These are phyloP conservation scores for Drosophila orosa DNA, from an alignment of 1,140 invertebrate species.

Conservation along the genomic window DNA sequence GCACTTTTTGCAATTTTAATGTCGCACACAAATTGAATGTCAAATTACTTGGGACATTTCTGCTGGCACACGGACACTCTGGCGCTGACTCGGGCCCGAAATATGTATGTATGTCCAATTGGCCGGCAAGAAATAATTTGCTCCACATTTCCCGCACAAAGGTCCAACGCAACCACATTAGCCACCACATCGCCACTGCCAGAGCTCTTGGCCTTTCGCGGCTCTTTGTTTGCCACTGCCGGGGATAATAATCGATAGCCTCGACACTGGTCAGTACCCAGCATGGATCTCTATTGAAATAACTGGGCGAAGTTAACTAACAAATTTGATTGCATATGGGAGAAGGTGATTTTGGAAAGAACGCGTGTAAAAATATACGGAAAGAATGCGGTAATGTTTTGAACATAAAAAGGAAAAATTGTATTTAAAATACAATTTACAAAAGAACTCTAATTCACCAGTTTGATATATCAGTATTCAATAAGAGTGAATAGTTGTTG, in stretches of 20 bases:
- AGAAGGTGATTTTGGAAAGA: not conserved
- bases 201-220: conserved; percentile 59
- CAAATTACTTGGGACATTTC: conserved; percentile 64
- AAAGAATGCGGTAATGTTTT: too few species aligned
- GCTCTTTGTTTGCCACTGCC: conserved; percentile 54
- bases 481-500: too few species aligned
- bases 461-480: too few species aligned
- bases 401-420: too few species aligned
- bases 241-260: conserved; percentile 50
- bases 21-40: conserved; percentile 76
- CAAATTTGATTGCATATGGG: conserved; percentile 1
- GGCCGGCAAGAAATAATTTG: conserved; percentile 68
- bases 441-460: too few species aligned
- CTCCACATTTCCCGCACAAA: conserved; percentile 73
- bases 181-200: conserved; percentile 28
- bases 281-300: conserved; percentile 14
- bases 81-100: conserved; percentile 47
- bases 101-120: conserved; percentile 64
- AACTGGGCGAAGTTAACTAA: conserved; percentile 12
- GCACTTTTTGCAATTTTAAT: conserved; percentile 73
- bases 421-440: too few species aligned
- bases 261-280: conserved; percentile 43
- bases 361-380: too few species aligned
- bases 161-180: conserved; percentile 53
- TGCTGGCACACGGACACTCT: conserved; percentile 33